phyloP scores from a whole-genome alignment of 2,113 vertebrate species.

The Ceyx melanurus region DNA sequence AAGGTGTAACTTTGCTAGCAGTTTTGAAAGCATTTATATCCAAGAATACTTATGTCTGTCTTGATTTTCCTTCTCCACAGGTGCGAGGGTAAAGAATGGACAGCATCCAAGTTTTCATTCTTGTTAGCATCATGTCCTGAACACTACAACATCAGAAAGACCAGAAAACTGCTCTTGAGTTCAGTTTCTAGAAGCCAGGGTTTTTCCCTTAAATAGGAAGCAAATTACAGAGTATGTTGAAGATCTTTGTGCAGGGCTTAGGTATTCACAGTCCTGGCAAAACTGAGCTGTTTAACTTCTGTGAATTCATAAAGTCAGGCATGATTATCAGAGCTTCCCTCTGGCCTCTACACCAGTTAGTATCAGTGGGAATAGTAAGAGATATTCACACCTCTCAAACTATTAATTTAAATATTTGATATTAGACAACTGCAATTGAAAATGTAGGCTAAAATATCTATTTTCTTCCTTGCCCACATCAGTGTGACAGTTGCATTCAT shows the following conservation, averaged over 20 bases:
- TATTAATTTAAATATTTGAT: background rate
- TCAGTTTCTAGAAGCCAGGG: background rate
- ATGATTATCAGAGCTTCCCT: background rate
- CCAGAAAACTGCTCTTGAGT: background rate
- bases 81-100: background rate
- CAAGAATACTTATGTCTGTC: background rate
- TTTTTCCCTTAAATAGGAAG: background rate
- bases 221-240: background rate
- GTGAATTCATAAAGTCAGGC: background rate
- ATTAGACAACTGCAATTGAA: background rate
- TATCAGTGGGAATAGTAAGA: background rate
- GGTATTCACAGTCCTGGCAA: background rate
- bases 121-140: background rate
- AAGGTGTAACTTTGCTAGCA: background rate
- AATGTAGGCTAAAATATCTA: background rate
- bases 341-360: background rate
- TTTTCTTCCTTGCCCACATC: background rate
- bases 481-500: background rate
- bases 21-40: background rate
- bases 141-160: background rate
- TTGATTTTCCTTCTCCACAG: background rate
- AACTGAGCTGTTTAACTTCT: background rate
- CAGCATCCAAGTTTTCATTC: background rate
- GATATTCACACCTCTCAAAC: background rate
- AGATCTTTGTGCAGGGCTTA: background rate